Conservation (phyloP, 2,888 invertebrate species). For the Caenorhabditis auriculariae region DNA sequence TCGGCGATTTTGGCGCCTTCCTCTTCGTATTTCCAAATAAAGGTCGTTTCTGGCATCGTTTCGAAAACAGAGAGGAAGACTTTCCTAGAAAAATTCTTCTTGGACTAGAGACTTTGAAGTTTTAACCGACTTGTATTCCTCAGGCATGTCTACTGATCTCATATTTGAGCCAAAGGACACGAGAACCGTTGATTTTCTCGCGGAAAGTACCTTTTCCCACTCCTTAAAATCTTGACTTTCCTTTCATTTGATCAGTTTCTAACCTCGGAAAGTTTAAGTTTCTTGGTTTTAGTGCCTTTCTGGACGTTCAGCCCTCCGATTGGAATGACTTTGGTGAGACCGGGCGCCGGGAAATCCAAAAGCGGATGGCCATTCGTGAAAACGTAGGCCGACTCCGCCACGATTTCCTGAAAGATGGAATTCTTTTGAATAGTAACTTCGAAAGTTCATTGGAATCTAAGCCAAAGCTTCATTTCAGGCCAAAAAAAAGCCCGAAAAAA, state of each 20-base stretch:
- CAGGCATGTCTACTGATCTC: constrained; percentile 20
- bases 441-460: no score
- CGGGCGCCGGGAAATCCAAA: constrained; percentile 13
- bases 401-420: no score
- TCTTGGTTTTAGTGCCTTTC: constrained; percentile 4
- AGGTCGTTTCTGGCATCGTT: constrained; percentile 30
- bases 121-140: constrained; percentile 10
- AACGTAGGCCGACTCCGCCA: constrained; percentile 14
- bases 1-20: constrained; percentile 5
- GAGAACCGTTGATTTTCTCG: constrained; percentile 20
- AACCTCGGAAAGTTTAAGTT: no score
- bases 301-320: constrained; percentile 22
- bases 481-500: no score
- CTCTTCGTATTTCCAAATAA: constrained; percentile 43
- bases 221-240: no score
- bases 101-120: no score
- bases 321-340: constrained; percentile 15
- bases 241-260: no score
- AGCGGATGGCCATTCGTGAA: constrained; percentile 11
- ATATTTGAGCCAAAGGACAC: constrained; percentile 33
- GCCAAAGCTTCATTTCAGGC: no score
- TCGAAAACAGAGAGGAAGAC: constrained; percentile 19
- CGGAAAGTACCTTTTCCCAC: constrained; percentile 21
- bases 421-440: no score
- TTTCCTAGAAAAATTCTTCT: constrained; percentile 28